Evolutionary conservation across 2,113 vertebrate species (phyloP).

Genomic region (Podiceps cristatus): DNA sequence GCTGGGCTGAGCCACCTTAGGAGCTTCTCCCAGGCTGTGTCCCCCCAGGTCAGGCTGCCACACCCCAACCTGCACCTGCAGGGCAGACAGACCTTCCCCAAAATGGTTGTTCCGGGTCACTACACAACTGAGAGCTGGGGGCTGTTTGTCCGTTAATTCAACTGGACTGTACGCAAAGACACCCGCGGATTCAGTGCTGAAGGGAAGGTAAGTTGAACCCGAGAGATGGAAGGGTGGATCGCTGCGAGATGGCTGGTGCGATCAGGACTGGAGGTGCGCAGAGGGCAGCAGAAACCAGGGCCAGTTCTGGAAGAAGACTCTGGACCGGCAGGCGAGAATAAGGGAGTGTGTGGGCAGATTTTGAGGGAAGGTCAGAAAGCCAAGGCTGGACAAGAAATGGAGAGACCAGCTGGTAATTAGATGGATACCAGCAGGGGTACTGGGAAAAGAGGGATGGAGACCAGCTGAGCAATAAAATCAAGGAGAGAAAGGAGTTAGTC

Average conservation of each 20-base stretch:
- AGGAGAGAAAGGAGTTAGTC: not conserved
- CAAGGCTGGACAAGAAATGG: not conserved
- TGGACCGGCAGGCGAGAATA: not conserved
- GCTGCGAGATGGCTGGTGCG: not conserved
- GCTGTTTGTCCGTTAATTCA: not conserved
- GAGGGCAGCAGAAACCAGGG: not conserved
- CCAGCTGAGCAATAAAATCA: not conserved
- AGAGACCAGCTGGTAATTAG: not conserved
- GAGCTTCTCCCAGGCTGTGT: not conserved
- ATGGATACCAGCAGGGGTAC: not conserved
- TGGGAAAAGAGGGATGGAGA: not conserved
- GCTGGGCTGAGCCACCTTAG: accelerated
- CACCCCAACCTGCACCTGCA: not conserved
- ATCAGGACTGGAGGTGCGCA: not conserved
- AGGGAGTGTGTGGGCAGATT: not conserved
- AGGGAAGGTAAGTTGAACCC: not conserved
- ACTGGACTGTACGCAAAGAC: not conserved
- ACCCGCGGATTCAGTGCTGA: not conserved
- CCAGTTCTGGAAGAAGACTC: not conserved
- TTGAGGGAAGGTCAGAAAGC: not conserved
- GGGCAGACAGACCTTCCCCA: not conserved
- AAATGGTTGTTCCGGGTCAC: not conserved
- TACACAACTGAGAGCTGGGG: not conserved
- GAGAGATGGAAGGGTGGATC: not conserved
- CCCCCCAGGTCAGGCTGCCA: not conserved